These are phyloP conservation scores for Tenthredo scrophulariae DNA, from an alignment of 2,888 invertebrate species.

Conservation along the genomic window DNA sequence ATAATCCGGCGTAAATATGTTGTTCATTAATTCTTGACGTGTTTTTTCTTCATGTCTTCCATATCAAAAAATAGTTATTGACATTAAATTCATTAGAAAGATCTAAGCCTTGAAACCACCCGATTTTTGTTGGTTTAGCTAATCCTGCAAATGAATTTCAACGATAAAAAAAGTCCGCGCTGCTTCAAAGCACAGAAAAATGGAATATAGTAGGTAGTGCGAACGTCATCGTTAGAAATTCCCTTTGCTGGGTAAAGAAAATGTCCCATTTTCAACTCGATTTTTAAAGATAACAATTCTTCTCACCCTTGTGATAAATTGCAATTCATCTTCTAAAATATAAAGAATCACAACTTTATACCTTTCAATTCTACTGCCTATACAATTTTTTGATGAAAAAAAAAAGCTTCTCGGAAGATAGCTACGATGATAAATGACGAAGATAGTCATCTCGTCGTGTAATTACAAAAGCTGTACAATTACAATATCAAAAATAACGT, in stretches of 20 bases:
- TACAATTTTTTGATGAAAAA: background rate
- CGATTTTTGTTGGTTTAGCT: background rate
- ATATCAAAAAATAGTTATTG: background rate
- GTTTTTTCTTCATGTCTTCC: background rate
- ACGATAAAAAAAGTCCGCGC: background rate
- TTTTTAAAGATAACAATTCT: background rate
- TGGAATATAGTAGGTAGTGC: background rate
- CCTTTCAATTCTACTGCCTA: background rate
- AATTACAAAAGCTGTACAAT: background rate
- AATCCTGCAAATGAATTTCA: background rate
- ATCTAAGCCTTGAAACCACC: background rate
- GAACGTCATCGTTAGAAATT: background rate
- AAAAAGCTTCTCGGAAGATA: too few relatives aligned
- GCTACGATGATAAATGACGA: background rate
- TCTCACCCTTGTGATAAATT: background rate
- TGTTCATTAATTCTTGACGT: background rate
- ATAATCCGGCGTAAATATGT: background rate
- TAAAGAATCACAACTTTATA: background rate
- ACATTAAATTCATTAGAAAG: background rate
- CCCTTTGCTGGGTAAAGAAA: background rate
- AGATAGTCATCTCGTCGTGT: background rate
- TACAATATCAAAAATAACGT: background rate
- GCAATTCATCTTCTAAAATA: background rate
- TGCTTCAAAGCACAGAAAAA: background rate
- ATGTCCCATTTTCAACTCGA: background rate